A percentile compares a stretch with the other conserved stretches of the same genome.
These are phyloP conservation scores for Meiosimyza platycephala DNA, from an alignment of 2,888 invertebrate genomes.

Conservation along the genomic window DNA sequence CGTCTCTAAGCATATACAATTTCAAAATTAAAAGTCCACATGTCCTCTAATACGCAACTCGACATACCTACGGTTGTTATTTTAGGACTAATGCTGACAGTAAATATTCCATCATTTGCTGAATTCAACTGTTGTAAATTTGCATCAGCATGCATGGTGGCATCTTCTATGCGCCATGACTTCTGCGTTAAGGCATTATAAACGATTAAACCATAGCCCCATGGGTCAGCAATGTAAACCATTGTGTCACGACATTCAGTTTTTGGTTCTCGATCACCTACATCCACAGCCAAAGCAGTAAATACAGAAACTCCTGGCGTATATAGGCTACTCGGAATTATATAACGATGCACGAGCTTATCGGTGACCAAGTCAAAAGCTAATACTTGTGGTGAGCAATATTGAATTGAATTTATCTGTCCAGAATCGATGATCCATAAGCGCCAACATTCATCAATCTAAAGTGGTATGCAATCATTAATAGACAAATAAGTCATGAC, in stretches of 20 bases:
- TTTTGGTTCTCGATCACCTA: constrained; percentile 63
- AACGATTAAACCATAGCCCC: constrained; percentile 72
- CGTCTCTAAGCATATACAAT: not conserved
- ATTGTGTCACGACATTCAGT: constrained; percentile 69
- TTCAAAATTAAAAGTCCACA: too few species aligned
- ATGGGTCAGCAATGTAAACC: constrained; percentile 75
- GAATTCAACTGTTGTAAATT: constrained; percentile 51
- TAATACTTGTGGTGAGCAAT: constrained; percentile 79
- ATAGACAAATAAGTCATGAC: not conserved
- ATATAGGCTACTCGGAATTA: constrained; percentile 54
- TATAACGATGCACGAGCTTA: constrained; percentile 66
- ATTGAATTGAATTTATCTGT: constrained; percentile 71
- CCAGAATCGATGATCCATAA: constrained; percentile 76
- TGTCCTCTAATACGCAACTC: not conserved
- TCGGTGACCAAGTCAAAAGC: constrained; percentile 78
- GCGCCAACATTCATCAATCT: constrained; percentile 75
- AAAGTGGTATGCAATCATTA: not conserved
- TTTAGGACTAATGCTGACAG: constrained; percentile 59
- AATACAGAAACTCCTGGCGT: constrained; percentile 62
- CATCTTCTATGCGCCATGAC: constrained; percentile 73
- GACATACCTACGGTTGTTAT: constrained; percentile 40
- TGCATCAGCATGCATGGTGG: constrained; percentile 70
- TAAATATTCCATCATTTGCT: constrained; percentile 60
- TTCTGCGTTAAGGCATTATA: constrained; percentile 68
- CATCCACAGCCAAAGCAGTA: constrained; percentile 69